Percentiles rank a stretch among this genome's conserved stretches.
phyloP scores from a whole-genome alignment of 2,797 vertebrate species.

The Cossypha heuglini region DNA sequence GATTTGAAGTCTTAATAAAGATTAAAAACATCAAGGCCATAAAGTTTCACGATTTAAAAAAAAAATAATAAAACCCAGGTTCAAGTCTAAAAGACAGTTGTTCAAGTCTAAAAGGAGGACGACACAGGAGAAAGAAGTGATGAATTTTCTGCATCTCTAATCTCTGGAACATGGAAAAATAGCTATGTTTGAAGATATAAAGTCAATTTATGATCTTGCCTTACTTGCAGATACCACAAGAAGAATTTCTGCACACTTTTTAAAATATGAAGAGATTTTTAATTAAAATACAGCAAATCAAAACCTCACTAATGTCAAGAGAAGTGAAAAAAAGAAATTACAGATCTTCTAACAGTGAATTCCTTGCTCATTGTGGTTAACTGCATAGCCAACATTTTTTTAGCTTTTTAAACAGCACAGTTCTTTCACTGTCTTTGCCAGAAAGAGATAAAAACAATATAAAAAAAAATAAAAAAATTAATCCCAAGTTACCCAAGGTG shows the following conservation, averaged over 20 bases:
- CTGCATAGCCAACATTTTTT: background rate
- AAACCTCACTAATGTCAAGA: background rate
- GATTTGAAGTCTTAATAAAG: conserved; percentile 34
- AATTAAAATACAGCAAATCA: background rate
- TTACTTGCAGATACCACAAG: background rate
- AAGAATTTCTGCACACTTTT: background rate
- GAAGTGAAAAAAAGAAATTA: background rate
- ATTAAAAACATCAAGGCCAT: background rate
- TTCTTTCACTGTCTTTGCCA: background rate
- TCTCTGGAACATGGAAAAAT: background rate
- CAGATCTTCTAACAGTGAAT: background rate
- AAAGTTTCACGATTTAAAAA: background rate
- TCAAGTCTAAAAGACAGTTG: background rate
- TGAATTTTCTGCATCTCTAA: background rate
- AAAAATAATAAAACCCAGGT: background rate
- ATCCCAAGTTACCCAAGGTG: fast-evolving
- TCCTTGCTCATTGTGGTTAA: background rate
- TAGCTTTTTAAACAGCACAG: background rate
- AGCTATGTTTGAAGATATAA: background rate
- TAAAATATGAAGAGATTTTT: background rate
- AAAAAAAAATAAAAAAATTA: background rate
- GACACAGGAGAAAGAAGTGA: background rate
- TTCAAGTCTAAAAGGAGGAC: background rate
- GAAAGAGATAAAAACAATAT: background rate
- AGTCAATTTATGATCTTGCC: background rate